Evolutionary conservation across 2,113 vertebrate genomes (phyloP), one percentile per base, ranked within the genome.

Genomic region (Archocentrus centrarchus): DNA sequence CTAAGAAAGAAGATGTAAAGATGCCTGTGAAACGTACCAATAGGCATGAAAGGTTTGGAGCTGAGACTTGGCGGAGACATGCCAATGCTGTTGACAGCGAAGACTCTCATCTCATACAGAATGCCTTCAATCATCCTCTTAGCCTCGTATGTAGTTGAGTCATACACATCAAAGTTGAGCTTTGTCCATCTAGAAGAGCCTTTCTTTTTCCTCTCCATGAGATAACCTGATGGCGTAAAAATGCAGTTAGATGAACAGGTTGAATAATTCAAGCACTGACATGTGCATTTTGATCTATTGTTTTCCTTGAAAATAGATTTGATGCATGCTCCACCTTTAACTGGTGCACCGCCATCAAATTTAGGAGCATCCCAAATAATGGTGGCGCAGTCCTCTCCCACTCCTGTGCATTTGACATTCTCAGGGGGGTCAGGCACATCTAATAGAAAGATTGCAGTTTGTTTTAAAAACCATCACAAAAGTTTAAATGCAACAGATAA

Each of bases 151-250:
- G 95, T 96, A 0, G 93, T 95, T 0, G 92, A 94, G 0, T 94
- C 86, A 27, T 94, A 97, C 0, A 97, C 95, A 30, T 98, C 97
- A 30, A 97, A 98, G 93, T 98, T 98, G 79, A 98, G 94, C 91
- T 97, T 98, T 81, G 98, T 97, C 97, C 97, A 98, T 86, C 97
- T 96, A 27, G 95, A 95, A 8, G 97, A 98, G 20, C 97, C 97
- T 82, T 98, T 98, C 95, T 98, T 98, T 93, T 98, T 98, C 84
- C 97, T 96, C 93, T 98, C 97, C 94, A 98, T 94, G 63, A 98
- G 95, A 85, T 98, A 98, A 53, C 97, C 97, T 98, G 90, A 68
- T 9, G 9, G 47, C 47, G 5, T n/a, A 20, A 13, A 78, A 55
- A 27, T 5, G 44, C 1, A 30, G 15, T 59, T 30, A 22, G 8